A percentile compares a stretch with the other conserved stretches of the same genome.
Evolutionary conservation across 2,888 invertebrate species (phyloP).

Genomic region (Drosophila infuscata): DNA sequence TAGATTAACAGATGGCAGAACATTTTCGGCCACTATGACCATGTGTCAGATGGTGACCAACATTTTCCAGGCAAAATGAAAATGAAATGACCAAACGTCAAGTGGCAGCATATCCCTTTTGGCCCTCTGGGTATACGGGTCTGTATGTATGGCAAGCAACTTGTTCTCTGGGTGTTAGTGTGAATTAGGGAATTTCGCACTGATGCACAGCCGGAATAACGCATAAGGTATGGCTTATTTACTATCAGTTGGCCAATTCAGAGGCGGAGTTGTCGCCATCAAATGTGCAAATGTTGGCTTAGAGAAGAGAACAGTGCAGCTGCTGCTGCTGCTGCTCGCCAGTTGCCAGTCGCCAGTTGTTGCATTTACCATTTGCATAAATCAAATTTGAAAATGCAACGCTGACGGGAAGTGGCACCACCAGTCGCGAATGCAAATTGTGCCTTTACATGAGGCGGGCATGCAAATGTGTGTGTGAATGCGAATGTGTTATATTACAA

Average conservation of each 20-base stretch:
- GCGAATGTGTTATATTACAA: constrained; percentile 26
- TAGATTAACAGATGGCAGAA: constrained; percentile 76
- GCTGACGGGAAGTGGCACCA: constrained; percentile 52
- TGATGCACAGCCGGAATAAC: constrained; percentile 23
- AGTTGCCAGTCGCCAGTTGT: constrained; percentile 27
- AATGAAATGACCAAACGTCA: constrained; percentile 72
- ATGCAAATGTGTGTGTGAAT: constrained; percentile 11
- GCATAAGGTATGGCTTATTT: constrained; percentile 55
- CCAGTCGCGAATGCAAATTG: constrained; percentile 24
- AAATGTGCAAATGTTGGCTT: constrained; percentile 50
- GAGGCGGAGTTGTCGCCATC: constrained; percentile 8
- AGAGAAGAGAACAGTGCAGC: constrained; percentile 7
- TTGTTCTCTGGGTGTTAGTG: constrained; percentile 52
- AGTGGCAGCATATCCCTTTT: constrained; percentile 45
- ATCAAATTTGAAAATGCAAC: constrained; percentile 79
- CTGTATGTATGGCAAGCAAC: constrained; percentile 14
- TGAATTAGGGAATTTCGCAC: constrained; percentile 61
- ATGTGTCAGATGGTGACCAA: constrained; percentile 61
- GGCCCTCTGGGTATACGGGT: background rate
- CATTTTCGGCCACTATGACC: constrained; percentile 66
- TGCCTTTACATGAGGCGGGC: background rate
- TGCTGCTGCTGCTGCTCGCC: constrained; percentile 3
- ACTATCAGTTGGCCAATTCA: constrained; percentile 42
- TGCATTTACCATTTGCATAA: constrained; percentile 73
- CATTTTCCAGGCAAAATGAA: background rate